Evolutionary conservation across 2,113 vertebrate genomes (phyloP).

Genomic region (Hypocryptadius cinnamomeus): DNA sequence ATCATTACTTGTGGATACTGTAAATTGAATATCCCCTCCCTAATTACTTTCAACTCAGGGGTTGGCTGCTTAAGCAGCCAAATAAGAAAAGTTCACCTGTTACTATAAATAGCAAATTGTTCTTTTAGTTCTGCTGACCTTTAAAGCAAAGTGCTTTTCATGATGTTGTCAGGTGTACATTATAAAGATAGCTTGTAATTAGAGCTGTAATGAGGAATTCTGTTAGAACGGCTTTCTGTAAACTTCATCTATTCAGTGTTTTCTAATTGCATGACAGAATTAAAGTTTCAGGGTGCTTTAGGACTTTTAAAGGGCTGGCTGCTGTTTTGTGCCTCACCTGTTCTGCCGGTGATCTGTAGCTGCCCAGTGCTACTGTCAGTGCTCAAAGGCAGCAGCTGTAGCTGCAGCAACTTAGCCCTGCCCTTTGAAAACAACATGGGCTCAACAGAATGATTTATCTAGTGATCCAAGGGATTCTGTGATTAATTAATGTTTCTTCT

Average conservation of each 20-base stretch:
- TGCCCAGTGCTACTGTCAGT: conserved; percentile 17
- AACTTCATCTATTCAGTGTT: conserved; percentile 71
- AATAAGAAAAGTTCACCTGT: conserved; percentile 74
- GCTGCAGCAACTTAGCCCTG: conserved; percentile 7
- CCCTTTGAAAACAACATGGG: conserved; percentile 31
- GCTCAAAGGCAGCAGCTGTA: conserved; percentile 24
- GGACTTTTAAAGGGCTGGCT: conserved; percentile 14
- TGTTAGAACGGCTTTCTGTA: conserved; percentile 70
- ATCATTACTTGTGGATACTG: conserved; percentile 83
- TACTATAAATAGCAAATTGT: conserved; percentile 75
- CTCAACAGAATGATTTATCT: conserved; percentile 19
- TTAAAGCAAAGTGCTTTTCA: conserved; percentile 65
- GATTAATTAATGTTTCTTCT: background rate
- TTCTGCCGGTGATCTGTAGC: background rate
- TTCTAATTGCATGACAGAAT: conserved; percentile 42
- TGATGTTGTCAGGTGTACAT: conserved; percentile 70
- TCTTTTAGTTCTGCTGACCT: conserved; percentile 73
- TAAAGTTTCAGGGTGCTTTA: conserved; percentile 42
- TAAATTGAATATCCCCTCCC: conserved; percentile 82
- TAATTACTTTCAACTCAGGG: conserved; percentile 79
- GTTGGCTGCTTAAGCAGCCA: conserved; percentile 74
- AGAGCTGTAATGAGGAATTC: conserved; percentile 75
- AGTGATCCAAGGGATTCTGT: background rate
- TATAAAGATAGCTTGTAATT: conserved; percentile 74
- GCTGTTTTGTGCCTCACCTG: background rate